Base-by-base conservation (phyloP, 2,797 vertebrate species). In the Falco berigora region DNA sequence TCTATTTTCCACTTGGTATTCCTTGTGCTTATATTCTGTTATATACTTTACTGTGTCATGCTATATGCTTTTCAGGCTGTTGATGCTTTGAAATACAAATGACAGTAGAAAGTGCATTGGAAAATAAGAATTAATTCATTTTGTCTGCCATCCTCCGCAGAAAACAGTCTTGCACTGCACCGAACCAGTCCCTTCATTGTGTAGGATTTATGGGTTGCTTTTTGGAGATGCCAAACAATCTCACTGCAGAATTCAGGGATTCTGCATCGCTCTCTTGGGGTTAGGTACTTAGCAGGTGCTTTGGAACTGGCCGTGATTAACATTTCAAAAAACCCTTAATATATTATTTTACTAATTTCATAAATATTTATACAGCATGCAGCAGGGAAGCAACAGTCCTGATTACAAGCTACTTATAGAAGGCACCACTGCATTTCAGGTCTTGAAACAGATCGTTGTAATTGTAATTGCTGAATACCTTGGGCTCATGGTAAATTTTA, bases 301-400 rank as follows among this genome's bases (percentile, higher is more conserved):
- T 81, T 83, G 40, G 20, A 73, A 85, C 47, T 73, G 59, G 34
- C 17, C 30, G 16, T 52, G 77, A 86, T 55, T 81, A 69, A 32
- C 19, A 72, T 83, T 83, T 94, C 74, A 76, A 93, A 92, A 58
- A 63, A 69, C 6, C 0, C 44, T 84, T 95, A 58, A 76, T 86
- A 74, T 79, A 85, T 27, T 73, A 38, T 46, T 81, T 69, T 58
- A 91, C 67, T 89, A 72, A 96, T 95, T 96, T 95, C 90, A 95
- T 93, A 93, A 95, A 92, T 96, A 93, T 96, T 94, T 96, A 84
- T 92, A 85, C 34, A 66, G 55, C 32, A 44, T 27, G 2, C 71
- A 90, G 59, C 67, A 86, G 80, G 63, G 72, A 93, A 94, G 61
- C 49, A 79, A 52, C 63, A 82, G 15, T 46, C 56, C 56, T 92